Base-by-base conservation (phyloP, 2,797 vertebrate genomes). In the Ptychadena robeensis region DNA sequence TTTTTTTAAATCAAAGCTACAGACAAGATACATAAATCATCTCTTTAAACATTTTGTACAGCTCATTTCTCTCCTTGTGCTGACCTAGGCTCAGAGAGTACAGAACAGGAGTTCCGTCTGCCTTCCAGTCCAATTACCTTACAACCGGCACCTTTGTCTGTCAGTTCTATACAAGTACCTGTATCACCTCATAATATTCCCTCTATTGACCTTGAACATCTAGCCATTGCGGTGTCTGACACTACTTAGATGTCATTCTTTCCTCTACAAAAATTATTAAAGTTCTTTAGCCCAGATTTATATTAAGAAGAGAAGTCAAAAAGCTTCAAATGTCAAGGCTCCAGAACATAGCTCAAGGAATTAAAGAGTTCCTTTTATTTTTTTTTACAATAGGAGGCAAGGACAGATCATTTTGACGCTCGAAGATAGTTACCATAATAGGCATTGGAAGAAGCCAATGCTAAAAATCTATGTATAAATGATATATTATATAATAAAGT, bases 201-300 rank as follows among this genome's bases (percentile, higher is more conserved):
- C 63, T 28, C 44, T 30, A 65, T 69, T 69, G 76, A 27, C 76
- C 40, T 40, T 30, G 32, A 48, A 69, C 34, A 63, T 74, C 44
- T 63, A 18, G 73, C 15, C 73, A 38, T 31, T 65, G 18, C 30
- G n/a, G 35, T n/a, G 48, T 28, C 59, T 44, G 48, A 59, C 71
- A 76, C 27, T 61, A 70, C 48, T 44, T 37, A 70, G 25, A 69
- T 37, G 31, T 57, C 66, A 75, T 61, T 82, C 28, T 64, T 70
- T 76, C 22, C 35, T 12, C 28, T 40, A 76, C n/a, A 82, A 63
- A 82, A 82, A 70, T 11, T 74, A 31, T 22, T 5, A 74, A 35
- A 28, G 28, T 35, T 68, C 61, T 68, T 67, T 68, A 12, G 73
- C 18, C 25, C 11, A 40, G 59, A 76, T 15, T 76, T 31, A 76